Evolutionary conservation across 2,888 invertebrate species (phyloP).

Genomic region (Apamea crenata): DNA sequence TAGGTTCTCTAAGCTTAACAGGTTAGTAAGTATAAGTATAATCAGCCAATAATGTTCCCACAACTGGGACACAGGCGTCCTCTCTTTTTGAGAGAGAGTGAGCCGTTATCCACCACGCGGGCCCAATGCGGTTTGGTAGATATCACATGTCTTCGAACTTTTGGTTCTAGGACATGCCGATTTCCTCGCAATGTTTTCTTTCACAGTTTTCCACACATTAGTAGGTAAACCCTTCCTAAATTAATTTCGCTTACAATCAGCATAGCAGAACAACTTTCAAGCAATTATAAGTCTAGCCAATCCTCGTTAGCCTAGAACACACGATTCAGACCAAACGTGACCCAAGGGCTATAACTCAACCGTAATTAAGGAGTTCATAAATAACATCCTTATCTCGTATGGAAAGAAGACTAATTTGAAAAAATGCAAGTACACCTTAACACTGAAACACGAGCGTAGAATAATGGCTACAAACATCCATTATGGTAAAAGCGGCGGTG

Average conservation of each 20-base stretch:
- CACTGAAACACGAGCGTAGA: slow-evolving; percentile 68
- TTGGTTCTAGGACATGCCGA: background rate
- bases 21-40: no score
- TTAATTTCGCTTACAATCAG: background rate
- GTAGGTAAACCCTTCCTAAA: background rate
- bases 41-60: no score
- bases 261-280: background rate
- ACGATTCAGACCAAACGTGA: slow-evolving; percentile 39
- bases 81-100: no score
- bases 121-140: background rate
- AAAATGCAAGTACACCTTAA: slow-evolving; percentile 67
- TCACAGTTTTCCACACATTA: background rate
- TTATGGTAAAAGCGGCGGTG: slow-evolving; percentile 79
- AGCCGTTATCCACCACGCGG: no score
- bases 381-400: slow-evolving; percentile 65
- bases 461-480: slow-evolving; percentile 73
- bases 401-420: slow-evolving; percentile 71
- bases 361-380: slow-evolving; percentile 66
- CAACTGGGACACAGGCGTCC: no score
- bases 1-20: background rate
- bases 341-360: slow-evolving; percentile 44
- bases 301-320: slow-evolving; percentile 40
- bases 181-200: background rate
- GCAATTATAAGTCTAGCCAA: slow-evolving; percentile 25
- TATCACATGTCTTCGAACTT: background rate